These are phyloP conservation scores for Columbina picui DNA, from an alignment of 2,113 vertebrate species.

Conservation along the genomic window DNA sequence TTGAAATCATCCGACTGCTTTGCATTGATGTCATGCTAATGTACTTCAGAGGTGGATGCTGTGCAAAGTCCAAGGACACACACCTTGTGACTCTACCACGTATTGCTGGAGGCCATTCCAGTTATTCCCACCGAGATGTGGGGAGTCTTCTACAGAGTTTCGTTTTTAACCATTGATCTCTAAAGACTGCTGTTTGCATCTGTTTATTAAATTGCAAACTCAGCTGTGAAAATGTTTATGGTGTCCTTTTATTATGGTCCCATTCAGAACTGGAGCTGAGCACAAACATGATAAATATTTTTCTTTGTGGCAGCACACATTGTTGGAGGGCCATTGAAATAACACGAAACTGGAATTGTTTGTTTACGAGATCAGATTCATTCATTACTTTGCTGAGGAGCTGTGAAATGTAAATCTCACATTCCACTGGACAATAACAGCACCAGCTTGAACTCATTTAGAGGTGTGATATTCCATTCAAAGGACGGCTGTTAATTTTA, in stretches of 20 bases:
- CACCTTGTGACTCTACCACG: not conserved
- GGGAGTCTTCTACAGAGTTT: conserved; percentile 61
- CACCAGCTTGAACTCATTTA: conserved; percentile 77
- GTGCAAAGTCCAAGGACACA: conserved; percentile 15
- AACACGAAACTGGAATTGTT: conserved; percentile 70
- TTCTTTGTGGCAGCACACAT: conserved; percentile 69
- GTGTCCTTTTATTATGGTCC: conserved; percentile 68
- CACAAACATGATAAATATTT: conserved; percentile 78
- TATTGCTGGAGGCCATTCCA: conserved; percentile 42
- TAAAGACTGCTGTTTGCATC: conserved; percentile 71
- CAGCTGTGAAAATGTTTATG: conserved; percentile 80
- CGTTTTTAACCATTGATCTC: conserved; percentile 76
- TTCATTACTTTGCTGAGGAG: conserved; percentile 77
- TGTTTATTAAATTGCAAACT: conserved; percentile 79
- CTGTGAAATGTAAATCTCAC: conserved; percentile 82
- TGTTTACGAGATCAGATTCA: conserved; percentile 77
- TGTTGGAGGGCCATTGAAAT: conserved; percentile 71
- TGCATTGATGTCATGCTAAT: not conserved
- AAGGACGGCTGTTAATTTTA: conserved; percentile 80
- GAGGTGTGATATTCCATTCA: conserved; percentile 76
- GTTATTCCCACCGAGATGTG: conserved; percentile 29
- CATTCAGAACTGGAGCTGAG: conserved; percentile 59
- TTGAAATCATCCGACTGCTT: conserved; percentile 24
- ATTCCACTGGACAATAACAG: conserved; percentile 74
- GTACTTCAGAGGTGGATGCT: not conserved